Base-by-base conservation (phyloP, 2,888 invertebrate genomes). In the Meliscaeva auricollis region DNA sequence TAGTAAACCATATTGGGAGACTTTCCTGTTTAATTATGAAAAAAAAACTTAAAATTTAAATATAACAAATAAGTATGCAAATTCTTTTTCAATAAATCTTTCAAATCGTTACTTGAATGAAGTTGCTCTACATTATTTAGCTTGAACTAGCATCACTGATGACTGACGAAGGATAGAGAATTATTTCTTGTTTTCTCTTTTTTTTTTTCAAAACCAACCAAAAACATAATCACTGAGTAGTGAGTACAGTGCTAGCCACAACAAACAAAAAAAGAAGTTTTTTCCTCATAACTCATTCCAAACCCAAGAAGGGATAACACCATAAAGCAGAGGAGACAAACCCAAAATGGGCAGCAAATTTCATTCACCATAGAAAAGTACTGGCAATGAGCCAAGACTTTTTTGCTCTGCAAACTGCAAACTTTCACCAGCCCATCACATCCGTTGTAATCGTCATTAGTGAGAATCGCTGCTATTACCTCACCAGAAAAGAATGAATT, bases 371-470 rank as follows among this genome's bases (percentile, higher is more conserved):
- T 50, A 66, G 66, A 73, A 72, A 76, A 76, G 72, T 73, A 30
- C 41, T 85, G 85, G 85, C 85, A 68, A 15, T 13, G 35, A 56
- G 76, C 85, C 85, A 85, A 46, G 26, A 64, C 48, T 76, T 85
- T 54, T 76, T 85, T 73, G 66, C 68, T 72, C 75, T 60, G 66
- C 70, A 83, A 83, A 78, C 62, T 69, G 54, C 62, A 83, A 84
- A 69, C 70, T 79, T 79, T 70, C 75, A 70, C 70, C 74, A 84
- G 41, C 66, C 84, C 84, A 64, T 79, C 75, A 69, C 50, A 62
- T 80, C 62, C 66, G 72, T 77, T 85, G 81, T 85, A 81, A 85
- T 85, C 85, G 85, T 85, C 85, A 85, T 79, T 83, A 83, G 80
- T 69, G 80, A 75, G 78, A 78, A 78, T 79, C 73, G 69, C 56